Base-by-base conservation (phyloP, 2,797 vertebrate genomes). In the Hyperoplus lanceolatus region DNA sequence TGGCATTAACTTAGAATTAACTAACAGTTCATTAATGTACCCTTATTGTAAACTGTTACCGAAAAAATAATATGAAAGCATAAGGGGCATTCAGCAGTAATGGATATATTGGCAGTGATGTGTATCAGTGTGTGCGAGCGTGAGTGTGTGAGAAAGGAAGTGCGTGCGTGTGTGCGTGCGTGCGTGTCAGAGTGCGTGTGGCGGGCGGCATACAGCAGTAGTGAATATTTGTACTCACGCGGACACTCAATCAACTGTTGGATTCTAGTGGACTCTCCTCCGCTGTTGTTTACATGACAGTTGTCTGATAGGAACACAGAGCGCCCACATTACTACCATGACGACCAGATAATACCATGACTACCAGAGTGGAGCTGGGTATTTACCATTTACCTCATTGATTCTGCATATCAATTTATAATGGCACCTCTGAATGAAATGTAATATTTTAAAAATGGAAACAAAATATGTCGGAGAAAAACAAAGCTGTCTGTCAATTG, bases 231-330 rank as follows among this genome's bases (percentile, higher is more conserved):
- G 95, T 98, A 98, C 97, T 99, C 97, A 99, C 97, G 96, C 95
- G 96, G 96, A 96, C 97, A 97, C 84, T 97, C 95, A 96, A 98
- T 97, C 95, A 98, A 97, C 83, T 99, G 97, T 94, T 97, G 97
- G 93, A 97, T 97, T 97, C 97, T 96, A 96, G 96, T 97, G 87
- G 96, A 96, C 95, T 97, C 96, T 96, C 96, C 97, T 95, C 96
- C 97, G 93, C 97, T 98, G 97, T 97, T 97, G 97, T 97, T 97
- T 96, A 97, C 96, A 94, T 97, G 96, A 97, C 97, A 98, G 96
- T 96, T 96, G 95, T 98, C 97, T 98, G 96, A 96, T 92, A 96
- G 96, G 96, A 94, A 97, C 95, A 97, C 94, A 98, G 96, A 97
- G 94, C 96, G 93, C 93, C 88, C 93, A 89, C 90, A 90, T 95